Percentiles rank a stretch among this genome's conserved stretches.
These are phyloP conservation scores for Ommatoiulus sabulosus DNA, from an alignment of 2,888 invertebrate genomes.

Conservation along the genomic window DNA sequence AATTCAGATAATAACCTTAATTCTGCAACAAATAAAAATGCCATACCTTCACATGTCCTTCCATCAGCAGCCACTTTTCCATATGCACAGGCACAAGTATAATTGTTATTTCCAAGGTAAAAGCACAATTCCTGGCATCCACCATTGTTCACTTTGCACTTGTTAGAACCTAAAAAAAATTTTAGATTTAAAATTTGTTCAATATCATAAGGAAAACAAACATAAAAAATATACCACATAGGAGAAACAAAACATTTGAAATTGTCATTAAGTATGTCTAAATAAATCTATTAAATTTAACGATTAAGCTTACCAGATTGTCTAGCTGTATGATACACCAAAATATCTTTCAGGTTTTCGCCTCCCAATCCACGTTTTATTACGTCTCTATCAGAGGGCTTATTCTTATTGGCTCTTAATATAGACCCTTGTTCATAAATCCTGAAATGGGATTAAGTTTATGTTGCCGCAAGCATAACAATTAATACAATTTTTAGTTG, in stretches of 20 bases:
- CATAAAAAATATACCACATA: neutral
- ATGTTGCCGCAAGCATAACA: neutral
- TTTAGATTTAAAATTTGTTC: neutral
- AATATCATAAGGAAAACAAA: neutral
- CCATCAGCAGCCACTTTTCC: slow-evolving; percentile 78
- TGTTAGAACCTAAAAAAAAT: slow-evolving; percentile 72
- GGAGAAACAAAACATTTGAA: neutral
- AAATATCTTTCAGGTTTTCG: slow-evolving; percentile 78
- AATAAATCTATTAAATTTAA: neutral
- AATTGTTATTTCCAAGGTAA: slow-evolving; percentile 72
- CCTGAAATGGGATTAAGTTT: neutral
- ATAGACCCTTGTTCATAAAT: slow-evolving; percentile 75
- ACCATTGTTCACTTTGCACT: slow-evolving; percentile 76
- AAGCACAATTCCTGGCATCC: slow-evolving; percentile 85
- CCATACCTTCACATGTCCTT: slow-evolving; percentile 75
- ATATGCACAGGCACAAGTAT: slow-evolving; percentile 83
- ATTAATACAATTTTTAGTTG: neutral
- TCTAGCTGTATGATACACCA: slow-evolving; percentile 63
- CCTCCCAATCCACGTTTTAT: slow-evolving; percentile 73
- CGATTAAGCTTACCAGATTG: slow-evolving; percentile 55
- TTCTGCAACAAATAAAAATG: no score
- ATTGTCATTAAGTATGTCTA: neutral
- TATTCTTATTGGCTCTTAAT: slow-evolving; percentile 74
- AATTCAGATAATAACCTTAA: neutral
- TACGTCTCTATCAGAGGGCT: slow-evolving; percentile 73